phyloP scores from a whole-genome alignment of 2,888 invertebrate genomes.

The Lasioglossum morio region DNA sequence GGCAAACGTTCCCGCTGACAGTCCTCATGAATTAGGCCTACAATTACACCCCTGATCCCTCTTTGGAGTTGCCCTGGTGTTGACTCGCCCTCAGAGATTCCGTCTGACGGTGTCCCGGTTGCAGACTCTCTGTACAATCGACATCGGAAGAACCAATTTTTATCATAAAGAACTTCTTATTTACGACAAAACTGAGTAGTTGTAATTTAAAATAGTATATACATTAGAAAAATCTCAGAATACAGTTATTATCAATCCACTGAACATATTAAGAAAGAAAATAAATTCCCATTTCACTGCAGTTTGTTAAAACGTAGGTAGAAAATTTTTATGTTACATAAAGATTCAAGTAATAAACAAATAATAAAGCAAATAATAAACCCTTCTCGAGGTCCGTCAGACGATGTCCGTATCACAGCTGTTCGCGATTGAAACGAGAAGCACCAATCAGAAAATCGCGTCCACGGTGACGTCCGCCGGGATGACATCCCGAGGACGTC shows the following conservation, averaged over 20 bases:
- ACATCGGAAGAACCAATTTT: neutral
- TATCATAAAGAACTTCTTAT: neutral
- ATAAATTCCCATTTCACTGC: no score
- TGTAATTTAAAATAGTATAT: no score
- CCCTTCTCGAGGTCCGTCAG: neutral
- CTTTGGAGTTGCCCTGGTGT: constrained; percentile 34
- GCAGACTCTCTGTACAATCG: neutral
- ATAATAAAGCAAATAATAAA: no score
- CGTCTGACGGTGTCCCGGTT: constrained; percentile 11
- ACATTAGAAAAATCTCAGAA: no score
- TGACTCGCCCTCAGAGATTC: constrained; percentile 48
- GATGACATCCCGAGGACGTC: neutral
- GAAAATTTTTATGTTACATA: neutral
- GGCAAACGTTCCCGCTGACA: constrained; percentile 47
- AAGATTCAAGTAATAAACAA: no score
- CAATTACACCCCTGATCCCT: constrained; percentile 55
- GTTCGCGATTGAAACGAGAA: neutral
- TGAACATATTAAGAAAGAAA: no score
- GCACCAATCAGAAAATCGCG: neutral
- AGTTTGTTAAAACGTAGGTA: no score
- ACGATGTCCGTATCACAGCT: neutral
- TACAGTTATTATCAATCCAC: no score
- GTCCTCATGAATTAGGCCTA: constrained; percentile 58
- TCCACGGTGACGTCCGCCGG: neutral
- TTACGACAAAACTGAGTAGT: no score